phyloP scores from a whole-genome alignment of 1,140 invertebrate genomes.

The Pseudomyrmex dendroicus region DNA sequence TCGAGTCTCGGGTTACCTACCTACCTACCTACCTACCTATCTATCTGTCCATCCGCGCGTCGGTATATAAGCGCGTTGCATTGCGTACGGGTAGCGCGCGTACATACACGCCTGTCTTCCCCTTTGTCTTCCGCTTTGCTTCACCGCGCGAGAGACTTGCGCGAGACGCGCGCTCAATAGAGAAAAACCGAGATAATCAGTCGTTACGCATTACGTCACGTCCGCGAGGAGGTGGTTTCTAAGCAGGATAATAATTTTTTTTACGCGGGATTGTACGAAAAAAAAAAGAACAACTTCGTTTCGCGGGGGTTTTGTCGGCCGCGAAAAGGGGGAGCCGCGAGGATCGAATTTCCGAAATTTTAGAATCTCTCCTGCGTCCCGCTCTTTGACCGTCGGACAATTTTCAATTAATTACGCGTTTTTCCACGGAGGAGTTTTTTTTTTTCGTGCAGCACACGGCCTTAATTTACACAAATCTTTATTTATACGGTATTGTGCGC shows the following conservation, averaged over 20 bases:
- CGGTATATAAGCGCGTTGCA: slow-evolving; percentile 65
- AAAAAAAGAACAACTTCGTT: no score
- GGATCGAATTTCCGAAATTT: no score
- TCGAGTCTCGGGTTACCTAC: slow-evolving; percentile 82
- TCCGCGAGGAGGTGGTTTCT: no score
- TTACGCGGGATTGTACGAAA: no score
- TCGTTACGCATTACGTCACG: slow-evolving; percentile 19
- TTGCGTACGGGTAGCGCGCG: slow-evolving; percentile 62
- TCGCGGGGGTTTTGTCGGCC: no score
- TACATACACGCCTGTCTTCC: background rate
- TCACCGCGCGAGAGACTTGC: slow-evolving; percentile 55
- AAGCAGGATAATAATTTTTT: no score
- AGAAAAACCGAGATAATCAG: slow-evolving; percentile 48
- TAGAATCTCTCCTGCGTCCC: no score
- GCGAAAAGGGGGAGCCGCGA: no score
- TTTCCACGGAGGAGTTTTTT: no score
- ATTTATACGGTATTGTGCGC: slow-evolving; percentile 43
- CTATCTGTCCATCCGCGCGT: background rate
- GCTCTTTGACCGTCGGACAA: background rate
- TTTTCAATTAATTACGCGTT: slow-evolving; percentile 36
- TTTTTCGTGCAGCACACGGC: background rate
- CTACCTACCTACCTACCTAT: slow-evolving; percentile 51
- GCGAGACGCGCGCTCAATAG: slow-evolving; percentile 43
- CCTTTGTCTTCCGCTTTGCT: slow-evolving; percentile 74
- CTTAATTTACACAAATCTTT: slow-evolving; percentile 56